A percentile compares a stretch with the other conserved stretches of the same genome.
Conservation (phyloP, 2,888 invertebrate species). For the Stictocephala bisonia region DNA sequence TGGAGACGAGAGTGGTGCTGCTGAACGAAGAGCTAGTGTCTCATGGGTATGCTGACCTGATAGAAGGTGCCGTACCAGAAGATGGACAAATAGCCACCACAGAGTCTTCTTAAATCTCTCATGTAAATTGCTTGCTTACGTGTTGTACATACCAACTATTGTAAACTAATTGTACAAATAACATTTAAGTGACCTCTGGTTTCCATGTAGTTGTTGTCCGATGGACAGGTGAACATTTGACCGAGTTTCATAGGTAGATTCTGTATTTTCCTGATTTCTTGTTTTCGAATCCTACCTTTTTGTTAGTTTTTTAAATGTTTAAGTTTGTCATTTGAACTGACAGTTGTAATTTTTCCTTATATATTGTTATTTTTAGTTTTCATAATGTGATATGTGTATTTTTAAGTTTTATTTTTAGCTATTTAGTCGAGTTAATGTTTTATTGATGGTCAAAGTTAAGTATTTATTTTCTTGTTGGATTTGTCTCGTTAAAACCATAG, state of each 20-base stretch:
- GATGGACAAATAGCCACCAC: neutral
- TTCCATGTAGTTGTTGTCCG: neutral
- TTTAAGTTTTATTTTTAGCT: conserved; percentile 35
- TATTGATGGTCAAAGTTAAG: conserved; percentile 39
- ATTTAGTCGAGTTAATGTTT: conserved; percentile 38
- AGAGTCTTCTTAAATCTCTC: conserved; percentile 4
- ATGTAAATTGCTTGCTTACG: too few species aligned
- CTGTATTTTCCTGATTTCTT: conserved; percentile 1
- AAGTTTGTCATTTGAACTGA: neutral
- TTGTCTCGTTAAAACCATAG: too few species aligned
- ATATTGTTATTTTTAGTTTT: conserved; percentile 38
- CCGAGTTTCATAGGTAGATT: neutral
- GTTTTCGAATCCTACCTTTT: conserved; percentile 31
- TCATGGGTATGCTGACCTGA: conserved; percentile 75
- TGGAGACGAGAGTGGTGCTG: conserved; percentile 76
- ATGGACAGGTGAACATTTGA: conserved; percentile 5
- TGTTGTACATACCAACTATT: neutral
- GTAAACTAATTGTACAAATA: conserved; percentile 38
- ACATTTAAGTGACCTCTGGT: neutral
- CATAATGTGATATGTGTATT: conserved; percentile 41
- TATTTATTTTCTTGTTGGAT: conserved; percentile 31
- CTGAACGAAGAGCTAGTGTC: conserved; percentile 89
- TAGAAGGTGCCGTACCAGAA: neutral
- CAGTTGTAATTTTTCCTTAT: conserved; percentile 35
- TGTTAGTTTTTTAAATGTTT: conserved; percentile 23